Base-by-base conservation (phyloP, 2,797 vertebrate genomes). In the Muscicapa comitata region DNA sequence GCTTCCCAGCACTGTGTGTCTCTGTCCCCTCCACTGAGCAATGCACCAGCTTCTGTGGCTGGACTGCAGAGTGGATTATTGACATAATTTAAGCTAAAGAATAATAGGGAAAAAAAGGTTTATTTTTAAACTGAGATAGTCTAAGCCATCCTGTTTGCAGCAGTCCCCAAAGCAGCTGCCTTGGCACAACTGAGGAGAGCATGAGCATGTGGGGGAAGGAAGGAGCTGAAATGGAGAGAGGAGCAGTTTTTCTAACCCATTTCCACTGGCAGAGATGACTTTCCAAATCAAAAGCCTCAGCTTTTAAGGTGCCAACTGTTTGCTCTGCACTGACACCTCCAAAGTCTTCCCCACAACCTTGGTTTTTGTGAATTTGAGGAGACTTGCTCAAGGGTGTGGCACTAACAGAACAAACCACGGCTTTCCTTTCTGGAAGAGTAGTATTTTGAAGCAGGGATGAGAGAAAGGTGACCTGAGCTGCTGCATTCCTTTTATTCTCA, bases 401-500 rank as follows among this genome's bases (percentile, higher is more conserved):
- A 2, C 42, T 76, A 59, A 48, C 48, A 38, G 40, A 31, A 16
- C 13, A 31, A 70, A 26, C 7, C 29, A 2, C 29, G 70, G 18
- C 57, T 68, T 86, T 83, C 23, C n/a, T 74, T 61, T 79, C 75
- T 94, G 70, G 17, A 78, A 80, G 40, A 79, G 47, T 28, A 80
- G 18, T 74, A 28, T 94, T 96, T 94, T 80, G 87, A 85, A 88
- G 65, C 16, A n/a, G 31, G 6, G 6, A 17, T 5, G 31, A 80
- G 68, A 63, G 85, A 61, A 91, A 77, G 68, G 68, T 91, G 90
- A 94, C 82, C 89, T 77, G 78, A 94, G 85, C 78, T 8, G 6
- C 78, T 86, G 68, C 93, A 93, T 96, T 96, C 91, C 57, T 80
- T 54, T 91, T 96, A 94, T 94, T 95, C 95, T 94, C 91, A 96